Evolutionary conservation across 2,797 vertebrate species (phyloP), one percentile per base, ranked within the genome.

Genomic region (Eptatretus atami): DNA sequence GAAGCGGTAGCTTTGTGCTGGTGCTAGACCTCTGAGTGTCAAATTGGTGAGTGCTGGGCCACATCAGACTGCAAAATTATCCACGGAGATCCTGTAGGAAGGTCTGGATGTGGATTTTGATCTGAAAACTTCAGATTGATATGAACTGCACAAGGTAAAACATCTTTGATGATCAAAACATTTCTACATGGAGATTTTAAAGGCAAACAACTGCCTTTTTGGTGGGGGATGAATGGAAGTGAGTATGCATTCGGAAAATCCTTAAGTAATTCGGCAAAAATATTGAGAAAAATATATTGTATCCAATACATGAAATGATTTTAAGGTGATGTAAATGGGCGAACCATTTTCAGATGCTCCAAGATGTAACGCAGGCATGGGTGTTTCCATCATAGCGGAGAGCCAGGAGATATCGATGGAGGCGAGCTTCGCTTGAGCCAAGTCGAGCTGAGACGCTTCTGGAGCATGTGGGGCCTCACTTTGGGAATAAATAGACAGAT

Each of bases 291-390:
- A 44, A 2, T 2, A 2, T 1, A 44, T 44, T 8, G 31, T 44
- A 44, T 44, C 31, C 31, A 44, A 44, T 44, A 44, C 4, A 44
- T 44, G 31, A 44, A 44, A 4, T 44, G 31, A 44, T 44, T 44
- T 44, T 44, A 44, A 44, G 31, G 31, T 44, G 31, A 44, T 44
- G 6, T 44, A n/a, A 25, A n/a, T 15, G 67, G 19, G 81, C 84
- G 71, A 74, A 94, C 88, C 93, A 80, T 94, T 95, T 71, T 93
- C 87, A 1, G 86, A 93, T 64, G 92, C 77, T 95, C 87, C 53
- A 93, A 79, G 63, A 83, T 75, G 69, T 92, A 95, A 73, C 79
- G 72, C 15, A 90, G n/a, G 79, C 3, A 95, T 0, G 83, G 86
- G 86, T 93, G 77, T 93, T 95, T 53, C 87, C 88, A 5, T 94